Evolutionary conservation across 2,113 vertebrate species (phyloP), one percentile per base, ranked within the genome.

Genomic region (Takifugu flavidus): DNA sequence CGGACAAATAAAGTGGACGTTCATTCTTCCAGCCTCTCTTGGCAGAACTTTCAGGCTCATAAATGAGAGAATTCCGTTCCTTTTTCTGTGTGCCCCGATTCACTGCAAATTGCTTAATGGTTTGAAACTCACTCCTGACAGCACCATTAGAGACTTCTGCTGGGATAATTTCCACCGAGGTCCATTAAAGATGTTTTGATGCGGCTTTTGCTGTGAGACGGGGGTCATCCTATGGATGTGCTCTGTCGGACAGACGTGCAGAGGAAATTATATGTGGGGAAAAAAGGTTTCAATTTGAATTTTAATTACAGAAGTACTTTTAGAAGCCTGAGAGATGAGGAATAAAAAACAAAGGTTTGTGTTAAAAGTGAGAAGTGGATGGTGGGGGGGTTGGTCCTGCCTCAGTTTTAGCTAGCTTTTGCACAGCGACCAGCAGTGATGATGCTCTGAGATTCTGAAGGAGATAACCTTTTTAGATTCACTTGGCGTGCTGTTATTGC

Each of bases 31-130:
- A 60, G 52, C 31, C 31, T 34, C 31, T 34, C 20, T 20, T 20
- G 20, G 79, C 39, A 80, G 58, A 75, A 82, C 70, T 70, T 80
- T 68, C 70, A 62, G 63, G 61, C 67, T 59, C 75, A 74, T 66
- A 63, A 73, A 65, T 70, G 81, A 76, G 49, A 15, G 45, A 78
- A 83, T 80, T 75, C 67, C 81, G 77, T 85, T 86, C 80, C 84
- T 85, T 84, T 89, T 39, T 39, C 49, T 53, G 60, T 79, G 64
- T 76, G 77, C 74, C 73, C 77, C 67, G 69, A 85, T 83, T 89
- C 77, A 58, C 78, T 59, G 52, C 82, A 86, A 84, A 88, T 88
- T 87, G 78, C 81, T 82, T 82, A 89, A 90, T 84, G 81, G 78
- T 76, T 86, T 79, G 81, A 88, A 86, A 69, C 77, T 75, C 70